Percentiles rank a stretch among this genome's conserved stretches.
Evolutionary conservation across 2,797 vertebrate genomes (phyloP).

Genomic region (Anisognathus igniventris): DNA sequence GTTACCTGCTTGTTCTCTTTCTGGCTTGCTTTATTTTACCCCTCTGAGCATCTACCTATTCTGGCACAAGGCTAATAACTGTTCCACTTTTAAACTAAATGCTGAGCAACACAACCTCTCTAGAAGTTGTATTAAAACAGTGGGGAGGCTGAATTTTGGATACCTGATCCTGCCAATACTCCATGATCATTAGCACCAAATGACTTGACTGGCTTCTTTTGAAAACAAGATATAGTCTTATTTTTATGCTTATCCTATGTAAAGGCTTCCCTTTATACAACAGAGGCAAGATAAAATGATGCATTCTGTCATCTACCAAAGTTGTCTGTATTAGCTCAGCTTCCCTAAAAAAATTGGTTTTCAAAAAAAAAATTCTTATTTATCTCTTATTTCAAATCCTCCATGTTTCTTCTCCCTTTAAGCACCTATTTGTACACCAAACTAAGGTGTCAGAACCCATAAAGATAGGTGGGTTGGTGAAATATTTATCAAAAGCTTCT

Average conservation of each 20-base stretch:
- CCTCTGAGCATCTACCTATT: neutral
- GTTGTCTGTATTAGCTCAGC: neutral
- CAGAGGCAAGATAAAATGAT: neutral
- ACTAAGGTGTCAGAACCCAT: neutral
- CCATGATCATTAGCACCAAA: neutral
- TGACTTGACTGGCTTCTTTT: neutral
- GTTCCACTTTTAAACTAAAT: neutral
- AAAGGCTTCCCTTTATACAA: neutral
- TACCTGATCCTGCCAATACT: neutral
- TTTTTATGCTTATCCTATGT: neutral
- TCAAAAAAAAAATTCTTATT: neutral
- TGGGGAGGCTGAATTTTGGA: neutral
- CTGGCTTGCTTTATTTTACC: neutral
- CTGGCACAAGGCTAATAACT: neutral
- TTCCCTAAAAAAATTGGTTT: neutral
- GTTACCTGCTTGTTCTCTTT: neutral
- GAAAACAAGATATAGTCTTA: neutral
- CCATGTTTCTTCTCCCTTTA: neutral
- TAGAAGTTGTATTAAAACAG: neutral
- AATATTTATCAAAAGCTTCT: neutral
- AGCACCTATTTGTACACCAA: neutral
- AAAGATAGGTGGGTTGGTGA: neutral
- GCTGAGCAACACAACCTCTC: neutral
- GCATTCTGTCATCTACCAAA: neutral
- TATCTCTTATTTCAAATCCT: neutral